Evolutionary conservation across 2,888 invertebrate species (phyloP), one percentile per base, ranked within the genome.

Genomic region (Ecliptopera silaceata): DNA sequence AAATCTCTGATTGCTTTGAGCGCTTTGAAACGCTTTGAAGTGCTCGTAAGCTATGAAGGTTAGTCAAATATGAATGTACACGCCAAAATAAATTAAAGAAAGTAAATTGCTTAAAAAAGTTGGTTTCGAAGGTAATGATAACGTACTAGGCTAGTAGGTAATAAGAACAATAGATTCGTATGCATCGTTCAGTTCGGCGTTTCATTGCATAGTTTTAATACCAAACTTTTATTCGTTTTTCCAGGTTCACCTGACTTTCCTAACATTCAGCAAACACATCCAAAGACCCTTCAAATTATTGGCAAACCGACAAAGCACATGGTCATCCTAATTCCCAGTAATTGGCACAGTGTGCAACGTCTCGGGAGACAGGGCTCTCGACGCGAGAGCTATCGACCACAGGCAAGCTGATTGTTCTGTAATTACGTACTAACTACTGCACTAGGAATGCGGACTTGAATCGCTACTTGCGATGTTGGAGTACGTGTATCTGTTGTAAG

Each of bases 321-420:
- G 39, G 38, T 46, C 46, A 29, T 8, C 18, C 29, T 48, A 31
- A 48, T 45, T 38, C 32, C n/a, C 15, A 42, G 53, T 58, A 54
- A 54, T 58, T 58, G 49, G 39, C 49, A 39, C 18, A 39, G 39
- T 32, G 31, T 42, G 42, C 52, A 55, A 61, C 52, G 64, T 61
- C 54, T 61, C 47, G 6, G 57, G 47, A 59, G 57, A 59, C 55
- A 51, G 59, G 44, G 52, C 58, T 26, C 59, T 65, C 50, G 43
- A 49, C 13, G 53, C 51, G 36, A 61, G 63, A 48, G 54, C 53
- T 57, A 61, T 61, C 48, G 63, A 61, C 62, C 60, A 56, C 36
- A 52, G 38, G 55, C 45, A 43, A 46, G 39, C 59, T 62, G 65
- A 66, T 66, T 61, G 61, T 49, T 51, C 50, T 48, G 42, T 56